These are phyloP conservation scores for Cinclus mexicanus DNA, from an alignment of 2,113 vertebrate species.

Conservation along the genomic window DNA sequence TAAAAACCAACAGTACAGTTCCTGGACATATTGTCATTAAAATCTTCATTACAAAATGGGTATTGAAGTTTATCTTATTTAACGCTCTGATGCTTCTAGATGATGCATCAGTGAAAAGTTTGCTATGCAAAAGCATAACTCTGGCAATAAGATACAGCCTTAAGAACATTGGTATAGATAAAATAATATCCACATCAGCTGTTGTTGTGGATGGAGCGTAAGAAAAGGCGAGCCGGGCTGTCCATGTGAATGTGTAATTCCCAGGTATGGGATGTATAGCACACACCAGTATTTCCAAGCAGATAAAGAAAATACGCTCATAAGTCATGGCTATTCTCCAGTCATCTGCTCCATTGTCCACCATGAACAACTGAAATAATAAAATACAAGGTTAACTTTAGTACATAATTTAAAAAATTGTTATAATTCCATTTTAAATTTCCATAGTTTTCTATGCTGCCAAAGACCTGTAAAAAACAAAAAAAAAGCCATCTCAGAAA, in stretches of 20 bases:
- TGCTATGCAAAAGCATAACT: slow-evolving; percentile 99
- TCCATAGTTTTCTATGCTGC: background rate
- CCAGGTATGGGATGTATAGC: slow-evolving; percentile 98
- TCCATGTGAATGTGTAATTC: slow-evolving; percentile 98
- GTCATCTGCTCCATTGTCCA: slow-evolving; percentile 99
- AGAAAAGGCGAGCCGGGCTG: slow-evolving; percentile 95
- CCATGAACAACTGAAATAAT: slow-evolving; percentile 96
- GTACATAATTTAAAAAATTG: slow-evolving; percentile 19
- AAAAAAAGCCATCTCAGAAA: background rate
- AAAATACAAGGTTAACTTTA: slow-evolving; percentile 72
- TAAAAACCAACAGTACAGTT: slow-evolving; percentile 99
- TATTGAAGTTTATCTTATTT: slow-evolving; percentile 99
- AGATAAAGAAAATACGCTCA: slow-evolving; percentile 98
- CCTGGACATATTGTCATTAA: slow-evolving; percentile 99
- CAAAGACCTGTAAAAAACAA: background rate
- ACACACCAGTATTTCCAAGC: slow-evolving; percentile 97
- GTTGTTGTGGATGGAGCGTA: slow-evolving; percentile 93
- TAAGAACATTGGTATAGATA: slow-evolving; percentile 99
- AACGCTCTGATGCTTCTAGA: slow-evolving; percentile 98
- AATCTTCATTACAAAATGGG: slow-evolving; percentile 99
- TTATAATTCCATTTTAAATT: slow-evolving; percentile 8
- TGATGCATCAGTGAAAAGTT: slow-evolving; percentile 99
- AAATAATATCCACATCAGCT: slow-evolving; percentile 99
- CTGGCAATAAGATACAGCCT: slow-evolving; percentile 98
- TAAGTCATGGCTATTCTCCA: slow-evolving; percentile 99